Evolutionary conservation across 2,888 invertebrate genomes (phyloP), one percentile per base, ranked within the genome.

Genomic region (Rotaria magnacalcarata): DNA sequence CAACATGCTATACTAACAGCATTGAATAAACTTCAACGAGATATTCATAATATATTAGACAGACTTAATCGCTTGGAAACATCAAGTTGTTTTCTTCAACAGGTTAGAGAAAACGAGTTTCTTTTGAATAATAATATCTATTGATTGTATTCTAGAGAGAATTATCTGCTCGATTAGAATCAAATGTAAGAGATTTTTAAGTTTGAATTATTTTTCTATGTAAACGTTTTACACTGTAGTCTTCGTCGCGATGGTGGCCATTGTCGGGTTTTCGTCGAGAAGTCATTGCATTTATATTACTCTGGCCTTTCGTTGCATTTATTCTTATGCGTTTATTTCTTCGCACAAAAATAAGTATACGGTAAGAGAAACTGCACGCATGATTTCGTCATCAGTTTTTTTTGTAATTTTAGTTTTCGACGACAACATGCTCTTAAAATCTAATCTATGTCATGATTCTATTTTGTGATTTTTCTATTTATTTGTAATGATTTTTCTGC

Each of bases 61-160:
- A 19, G 75, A 43, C 75, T 80, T 43, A 80, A 80, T 80, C 75
- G 47, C 24, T 80, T 80, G 47, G 75, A 80, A 80, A 47, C 75
- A 80, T 43, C 43, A 47, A 47, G 24, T 27, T 80, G 3, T 80
- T 11, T 67, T 11, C 34, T 67, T 34, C 67, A 34, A 34, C 67
- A 34, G 67, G 67, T 67, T 16, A 52, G 14, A 27, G 5, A 67
- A 67, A 34, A 67, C 2, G 10, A 1, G 19, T 75, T 19, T 43
- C 5, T 14, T 41, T 10, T 41, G 0, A 21, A 34, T 41, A 34
- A 34, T 34, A 34, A 34, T 34, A 34, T 34, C 47, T 16, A 19
- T 47, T 67, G 16, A 80, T 80, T 80, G 1, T 67, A 27, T 67
- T 80, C 21, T 41, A 41, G 75, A 80, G 34, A 67, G 67, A 67